Conservation (phyloP, 2,888 invertebrate genomes). For the Drosophila quinaria region DNA sequence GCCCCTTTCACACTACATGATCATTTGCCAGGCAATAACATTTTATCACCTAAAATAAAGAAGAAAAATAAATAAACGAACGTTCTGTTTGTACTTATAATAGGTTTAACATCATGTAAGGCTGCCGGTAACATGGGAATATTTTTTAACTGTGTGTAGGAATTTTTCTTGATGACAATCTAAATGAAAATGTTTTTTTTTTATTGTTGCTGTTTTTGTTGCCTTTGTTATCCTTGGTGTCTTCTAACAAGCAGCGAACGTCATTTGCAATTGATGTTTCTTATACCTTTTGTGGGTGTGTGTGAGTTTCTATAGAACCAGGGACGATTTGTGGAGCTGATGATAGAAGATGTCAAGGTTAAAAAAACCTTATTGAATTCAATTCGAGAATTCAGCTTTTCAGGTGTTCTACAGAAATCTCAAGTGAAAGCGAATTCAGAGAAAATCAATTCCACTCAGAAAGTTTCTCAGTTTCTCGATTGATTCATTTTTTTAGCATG, state of each 20-base stretch:
- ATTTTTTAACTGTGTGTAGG: slow-evolving; percentile 8
- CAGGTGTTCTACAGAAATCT: no score
- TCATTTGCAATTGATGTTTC: slow-evolving; percentile 58
- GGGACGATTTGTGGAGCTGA: slow-evolving; percentile 23
- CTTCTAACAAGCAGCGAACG: slow-evolving; percentile 53
- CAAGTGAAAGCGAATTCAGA: no score
- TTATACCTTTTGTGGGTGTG: slow-evolving; percentile 36
- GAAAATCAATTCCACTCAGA: no score
- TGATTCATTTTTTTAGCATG: no score
- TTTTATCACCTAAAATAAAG: slow-evolving; percentile 33
- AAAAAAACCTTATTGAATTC: slow-evolving; percentile 33
- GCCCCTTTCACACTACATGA: neutral
- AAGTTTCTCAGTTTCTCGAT: no score
- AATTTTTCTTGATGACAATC: slow-evolving; percentile 15
- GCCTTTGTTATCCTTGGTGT: slow-evolving; percentile 48
- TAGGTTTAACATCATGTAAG: slow-evolving; percentile 33
- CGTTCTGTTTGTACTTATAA: slow-evolving; percentile 20
- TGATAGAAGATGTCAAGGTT: slow-evolving; percentile 28
- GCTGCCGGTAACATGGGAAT: slow-evolving; percentile 28
- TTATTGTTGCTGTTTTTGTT: slow-evolving; percentile 18
- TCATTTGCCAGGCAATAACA: slow-evolving; percentile 27
- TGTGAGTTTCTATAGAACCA: slow-evolving; percentile 4
- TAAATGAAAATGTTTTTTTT: slow-evolving; percentile 52
- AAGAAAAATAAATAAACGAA: slow-evolving; percentile 10
- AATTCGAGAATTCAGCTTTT: slow-evolving; percentile 8